Conservation (phyloP, 2,113 vertebrate species). For the Tamias sibiricus region DNA sequence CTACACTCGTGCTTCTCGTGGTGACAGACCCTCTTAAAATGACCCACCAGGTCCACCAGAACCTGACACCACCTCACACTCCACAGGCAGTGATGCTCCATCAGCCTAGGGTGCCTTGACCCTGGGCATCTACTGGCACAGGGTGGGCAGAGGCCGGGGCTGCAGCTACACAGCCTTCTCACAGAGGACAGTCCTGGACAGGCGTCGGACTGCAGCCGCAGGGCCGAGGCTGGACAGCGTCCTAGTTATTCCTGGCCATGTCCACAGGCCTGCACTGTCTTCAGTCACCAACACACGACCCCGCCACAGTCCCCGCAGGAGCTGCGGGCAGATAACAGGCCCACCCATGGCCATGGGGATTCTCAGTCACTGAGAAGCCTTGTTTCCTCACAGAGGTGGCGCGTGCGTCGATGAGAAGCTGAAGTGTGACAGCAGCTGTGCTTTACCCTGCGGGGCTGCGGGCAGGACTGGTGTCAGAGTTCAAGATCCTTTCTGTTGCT, state of each 20-base stretch:
- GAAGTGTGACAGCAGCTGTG: background rate
- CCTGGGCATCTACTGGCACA: background rate
- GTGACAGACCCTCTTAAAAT: background rate
- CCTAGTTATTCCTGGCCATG: background rate
- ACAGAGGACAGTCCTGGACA: background rate
- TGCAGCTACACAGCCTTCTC: background rate
- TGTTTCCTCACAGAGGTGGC: background rate
- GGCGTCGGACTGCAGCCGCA: background rate
- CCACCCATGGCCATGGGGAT: background rate
- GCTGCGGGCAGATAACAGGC: background rate
- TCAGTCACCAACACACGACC: background rate
- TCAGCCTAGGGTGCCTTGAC: background rate
- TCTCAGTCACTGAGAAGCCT: background rate
- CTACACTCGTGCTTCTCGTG: background rate
- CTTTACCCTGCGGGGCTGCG: background rate
- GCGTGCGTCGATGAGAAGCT: background rate
- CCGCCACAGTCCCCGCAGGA: background rate
- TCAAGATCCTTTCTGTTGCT: background rate
- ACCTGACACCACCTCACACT: background rate
- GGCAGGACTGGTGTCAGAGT: background rate
- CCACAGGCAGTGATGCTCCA: background rate
- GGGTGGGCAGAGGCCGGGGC: background rate
- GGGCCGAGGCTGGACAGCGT: background rate
- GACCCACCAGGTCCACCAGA: background rate
- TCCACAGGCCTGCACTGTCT: no score